phyloP scores from a whole-genome alignment of 2,888 invertebrate species.

The Hyles lineata region DNA sequence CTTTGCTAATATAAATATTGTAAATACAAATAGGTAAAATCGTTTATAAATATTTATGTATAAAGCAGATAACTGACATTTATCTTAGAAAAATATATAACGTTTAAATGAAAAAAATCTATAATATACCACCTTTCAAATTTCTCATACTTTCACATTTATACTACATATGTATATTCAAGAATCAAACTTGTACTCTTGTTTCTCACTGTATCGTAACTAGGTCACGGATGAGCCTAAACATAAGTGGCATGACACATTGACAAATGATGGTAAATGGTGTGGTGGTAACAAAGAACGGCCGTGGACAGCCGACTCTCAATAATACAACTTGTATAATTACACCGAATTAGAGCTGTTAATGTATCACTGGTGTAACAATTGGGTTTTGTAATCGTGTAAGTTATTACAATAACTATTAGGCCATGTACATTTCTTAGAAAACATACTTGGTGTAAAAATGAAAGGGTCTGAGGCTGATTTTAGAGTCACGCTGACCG shows the following conservation, averaged over 20 bases:
- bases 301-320: conserved; percentile 32
- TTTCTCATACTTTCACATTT: neutral
- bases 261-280: conserved; percentile 33
- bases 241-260: conserved; percentile 30
- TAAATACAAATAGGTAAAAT: neutral
- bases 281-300: conserved; percentile 13
- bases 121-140: no score
- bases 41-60: neutral
- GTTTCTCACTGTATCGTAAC: conserved; percentile 37
- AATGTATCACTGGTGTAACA: no score
- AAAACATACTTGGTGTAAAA: no score
- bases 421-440: no score
- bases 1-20: no score
- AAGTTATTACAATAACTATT: no score
- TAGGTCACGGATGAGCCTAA: conserved; percentile 61
- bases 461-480: no score
- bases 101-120: no score
- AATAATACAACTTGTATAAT: conserved; percentile 19
- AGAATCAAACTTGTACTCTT: neutral
- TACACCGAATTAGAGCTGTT: neutral
- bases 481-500: no score
- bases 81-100: neutral
- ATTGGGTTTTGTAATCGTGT: no score
- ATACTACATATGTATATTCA: neutral
- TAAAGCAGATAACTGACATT: neutral